Conservation (phyloP, 2,113 vertebrate genomes). For the Hymenochirus boettgeri region DNA sequence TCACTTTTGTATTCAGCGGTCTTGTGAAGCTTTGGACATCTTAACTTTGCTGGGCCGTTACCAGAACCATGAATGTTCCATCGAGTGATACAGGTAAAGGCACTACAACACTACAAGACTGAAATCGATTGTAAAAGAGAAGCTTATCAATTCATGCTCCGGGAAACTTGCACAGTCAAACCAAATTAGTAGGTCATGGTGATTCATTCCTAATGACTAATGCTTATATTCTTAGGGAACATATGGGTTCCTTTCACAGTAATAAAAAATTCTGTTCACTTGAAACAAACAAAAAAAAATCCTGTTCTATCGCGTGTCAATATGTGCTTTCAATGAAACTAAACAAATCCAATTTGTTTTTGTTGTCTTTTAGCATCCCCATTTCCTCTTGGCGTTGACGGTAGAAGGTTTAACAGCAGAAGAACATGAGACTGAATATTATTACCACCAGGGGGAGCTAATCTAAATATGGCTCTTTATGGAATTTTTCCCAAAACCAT, state of each 20-base stretch:
- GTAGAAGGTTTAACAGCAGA: too few species aligned
- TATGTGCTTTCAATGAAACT: too few species aligned
- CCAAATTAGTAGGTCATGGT: not conserved
- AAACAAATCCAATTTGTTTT: constrained; percentile 12
- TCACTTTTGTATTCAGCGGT: constrained; percentile 61
- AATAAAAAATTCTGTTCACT: too few species aligned
- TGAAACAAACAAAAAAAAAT: too few species aligned
- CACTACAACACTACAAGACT: too few species aligned
- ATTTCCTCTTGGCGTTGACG: constrained; percentile 84
- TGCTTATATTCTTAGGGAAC: too few species aligned
- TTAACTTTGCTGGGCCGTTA: constrained; percentile 78
- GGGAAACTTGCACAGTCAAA: not conserved
- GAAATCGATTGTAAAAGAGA: too few species aligned
- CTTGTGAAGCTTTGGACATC: constrained; percentile 91
- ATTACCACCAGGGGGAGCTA: not conserved
- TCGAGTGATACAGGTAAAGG: constrained; percentile 81
- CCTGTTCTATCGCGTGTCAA: too few species aligned
- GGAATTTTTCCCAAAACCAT: not conserved
- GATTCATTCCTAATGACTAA: not conserved
- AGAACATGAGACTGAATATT: constrained; percentile 63
- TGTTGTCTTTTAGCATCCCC: constrained; percentile 74
- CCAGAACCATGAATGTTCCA: constrained; percentile 79
- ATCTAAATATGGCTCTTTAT: constrained; percentile 47
- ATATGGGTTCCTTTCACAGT: too few species aligned
- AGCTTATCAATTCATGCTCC: not conserved